Percentiles rank a stretch among this genome's conserved stretches.
phyloP scores from a whole-genome alignment of 2,797 vertebrate genomes.

The Phaenicophaeus curvirostris region DNA sequence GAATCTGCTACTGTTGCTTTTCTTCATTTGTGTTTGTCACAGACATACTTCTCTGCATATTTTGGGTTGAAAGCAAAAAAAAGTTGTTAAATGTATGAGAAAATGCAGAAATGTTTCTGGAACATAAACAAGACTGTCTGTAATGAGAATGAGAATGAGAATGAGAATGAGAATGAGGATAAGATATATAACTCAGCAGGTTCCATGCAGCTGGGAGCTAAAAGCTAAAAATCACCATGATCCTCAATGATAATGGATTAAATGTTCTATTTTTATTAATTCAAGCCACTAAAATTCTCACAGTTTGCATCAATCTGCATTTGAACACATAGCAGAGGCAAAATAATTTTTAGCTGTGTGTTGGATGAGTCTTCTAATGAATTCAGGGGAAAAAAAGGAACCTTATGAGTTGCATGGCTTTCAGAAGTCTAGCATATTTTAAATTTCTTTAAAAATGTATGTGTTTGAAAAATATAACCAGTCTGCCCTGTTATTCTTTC shows the following conservation, averaged over 20 bases:
- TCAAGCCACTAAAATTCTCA: neutral
- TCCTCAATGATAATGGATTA: neutral
- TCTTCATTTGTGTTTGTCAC: neutral
- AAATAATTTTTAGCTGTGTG: neutral
- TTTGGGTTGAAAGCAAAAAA: neutral
- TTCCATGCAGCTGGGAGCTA: neutral
- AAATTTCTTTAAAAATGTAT: neutral
- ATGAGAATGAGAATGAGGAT: neutral
- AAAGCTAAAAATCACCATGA: neutral
- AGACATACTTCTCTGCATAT: neutral
- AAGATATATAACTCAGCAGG: neutral
- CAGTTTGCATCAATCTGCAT: neutral
- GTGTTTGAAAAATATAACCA: neutral
- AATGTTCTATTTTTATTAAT: neutral
- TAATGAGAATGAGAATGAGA: neutral
- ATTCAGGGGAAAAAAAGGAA: neutral
- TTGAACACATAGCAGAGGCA: neutral
- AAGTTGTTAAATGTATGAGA: neutral
- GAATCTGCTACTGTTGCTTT: neutral
- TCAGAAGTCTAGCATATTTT: neutral
- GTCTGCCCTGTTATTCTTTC: neutral
- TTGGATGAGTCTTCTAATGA: neutral
- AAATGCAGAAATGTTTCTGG: neutral
- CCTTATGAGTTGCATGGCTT: neutral
- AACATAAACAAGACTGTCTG: neutral